Conservation (phyloP, 2,888 invertebrate species). For the Chelonus formosanus region DNA sequence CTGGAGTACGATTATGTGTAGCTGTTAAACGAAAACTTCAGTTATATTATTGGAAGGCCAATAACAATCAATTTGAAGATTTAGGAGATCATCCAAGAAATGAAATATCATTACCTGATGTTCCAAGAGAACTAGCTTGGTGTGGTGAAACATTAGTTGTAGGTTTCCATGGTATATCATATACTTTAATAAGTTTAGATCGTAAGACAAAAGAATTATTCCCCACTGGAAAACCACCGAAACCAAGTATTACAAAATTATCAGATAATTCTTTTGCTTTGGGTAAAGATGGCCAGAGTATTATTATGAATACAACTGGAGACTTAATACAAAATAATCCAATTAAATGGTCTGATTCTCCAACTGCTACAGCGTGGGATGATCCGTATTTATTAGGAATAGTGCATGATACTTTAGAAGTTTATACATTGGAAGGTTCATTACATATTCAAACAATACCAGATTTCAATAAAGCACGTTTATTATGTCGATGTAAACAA, state of each 20-base stretch:
- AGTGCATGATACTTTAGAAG: slow-evolving; percentile 82
- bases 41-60: slow-evolving; percentile 90
- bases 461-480: slow-evolving; percentile 77
- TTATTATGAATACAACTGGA: slow-evolving; percentile 82
- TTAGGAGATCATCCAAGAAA: slow-evolving; percentile 66
- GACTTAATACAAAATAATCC: slow-evolving; percentile 76
- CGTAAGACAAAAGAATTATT: slow-evolving; percentile 84
- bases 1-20: slow-evolving; percentile 90
- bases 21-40: slow-evolving; percentile 86
- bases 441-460: slow-evolving; percentile 83
- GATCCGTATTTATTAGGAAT: slow-evolving; percentile 91
- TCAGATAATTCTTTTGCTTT: slow-evolving; percentile 81
- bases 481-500: slow-evolving; percentile 77
- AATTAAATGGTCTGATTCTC: slow-evolving; percentile 82
- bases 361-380: slow-evolving; percentile 86
- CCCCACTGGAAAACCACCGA: slow-evolving; percentile 82
- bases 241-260: slow-evolving; percentile 84
- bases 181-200: slow-evolving; percentile 59
- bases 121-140: slow-evolving; percentile 58
- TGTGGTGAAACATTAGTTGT: slow-evolving; percentile 59
- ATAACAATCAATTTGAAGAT: slow-evolving; percentile 81
- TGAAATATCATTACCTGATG: slow-evolving; percentile 66
- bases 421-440: slow-evolving; percentile 85
- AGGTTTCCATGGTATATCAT: slow-evolving; percentile 61
- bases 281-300: slow-evolving; percentile 86